Conservation (phyloP, 2,797 vertebrate genomes). For the Falco biarmicus region DNA sequence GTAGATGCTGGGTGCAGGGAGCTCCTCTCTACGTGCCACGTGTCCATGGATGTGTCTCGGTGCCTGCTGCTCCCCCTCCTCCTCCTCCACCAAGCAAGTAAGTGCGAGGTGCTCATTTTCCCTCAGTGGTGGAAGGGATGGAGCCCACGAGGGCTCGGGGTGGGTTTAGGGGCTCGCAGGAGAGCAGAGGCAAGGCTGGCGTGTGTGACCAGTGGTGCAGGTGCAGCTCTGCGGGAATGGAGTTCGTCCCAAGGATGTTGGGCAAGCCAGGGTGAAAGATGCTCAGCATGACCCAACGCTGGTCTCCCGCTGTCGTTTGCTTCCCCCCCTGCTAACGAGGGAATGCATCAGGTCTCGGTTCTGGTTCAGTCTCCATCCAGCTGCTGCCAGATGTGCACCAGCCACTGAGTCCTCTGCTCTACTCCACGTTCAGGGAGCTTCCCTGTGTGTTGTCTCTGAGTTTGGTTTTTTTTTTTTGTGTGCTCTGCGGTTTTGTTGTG, state of each 20-base stretch:
- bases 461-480: background rate
- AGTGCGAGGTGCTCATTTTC: background rate
- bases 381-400: background rate
- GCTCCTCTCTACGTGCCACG: fast-evolving
- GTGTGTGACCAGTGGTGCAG: fast-evolving
- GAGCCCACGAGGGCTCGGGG: fast-evolving
- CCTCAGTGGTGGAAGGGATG: background rate
- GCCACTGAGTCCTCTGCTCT: fast-evolving
- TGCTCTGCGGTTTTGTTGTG: fast-evolving
- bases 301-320: fast-evolving
- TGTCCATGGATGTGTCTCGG: fast-evolving
- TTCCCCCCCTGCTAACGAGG: background rate
- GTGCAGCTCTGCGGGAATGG: fast-evolving
- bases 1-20: fast-evolving
- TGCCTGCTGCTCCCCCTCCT: background rate
- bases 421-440: fast-evolving
- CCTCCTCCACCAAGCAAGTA: background rate
- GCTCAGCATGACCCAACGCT: fast-evolving
- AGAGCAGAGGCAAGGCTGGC: background rate
- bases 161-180: background rate
- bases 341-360: background rate
- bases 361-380: fast-evolving
- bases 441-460: fast-evolving
- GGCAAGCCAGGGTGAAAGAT: background rate
- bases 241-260: background rate